Evolutionary conservation across 1,140 invertebrate genomes (phyloP).

Genomic region (Macrobrachium nipponense): DNA sequence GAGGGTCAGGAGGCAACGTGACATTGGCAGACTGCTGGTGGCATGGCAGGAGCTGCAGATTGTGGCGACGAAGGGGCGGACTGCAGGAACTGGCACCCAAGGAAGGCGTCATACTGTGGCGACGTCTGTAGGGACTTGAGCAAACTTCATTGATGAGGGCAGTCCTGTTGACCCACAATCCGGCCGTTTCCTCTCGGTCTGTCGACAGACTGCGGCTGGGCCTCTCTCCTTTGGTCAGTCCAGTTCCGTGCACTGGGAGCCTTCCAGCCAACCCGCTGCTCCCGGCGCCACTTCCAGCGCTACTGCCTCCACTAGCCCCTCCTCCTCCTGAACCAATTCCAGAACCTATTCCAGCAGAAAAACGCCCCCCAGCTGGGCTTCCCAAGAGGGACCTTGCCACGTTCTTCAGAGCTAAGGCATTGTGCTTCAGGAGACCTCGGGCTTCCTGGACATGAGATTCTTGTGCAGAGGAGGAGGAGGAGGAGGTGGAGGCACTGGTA

Average conservation of each 20-base stretch:
- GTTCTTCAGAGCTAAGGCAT: conserved; percentile 2
- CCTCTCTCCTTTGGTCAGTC: too few species aligned
- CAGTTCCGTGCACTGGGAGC: too few species aligned
- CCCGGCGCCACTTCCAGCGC: background rate
- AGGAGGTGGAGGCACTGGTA: background rate
- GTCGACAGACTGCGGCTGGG: too few species aligned
- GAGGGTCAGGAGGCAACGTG: conserved; percentile 8
- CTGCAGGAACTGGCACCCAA: background rate
- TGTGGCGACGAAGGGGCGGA: conserved; percentile 1
- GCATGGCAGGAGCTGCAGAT: conserved; percentile 9
- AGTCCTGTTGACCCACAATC: conserved; percentile 31
- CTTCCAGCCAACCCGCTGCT: background rate
- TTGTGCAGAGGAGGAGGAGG: too few species aligned
- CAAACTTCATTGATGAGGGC: conserved; percentile 25
- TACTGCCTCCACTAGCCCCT: too few species aligned
- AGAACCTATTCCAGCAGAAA: background rate
- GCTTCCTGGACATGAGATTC: background rate
- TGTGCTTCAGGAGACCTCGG: background rate
- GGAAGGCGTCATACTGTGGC: conserved; percentile 30
- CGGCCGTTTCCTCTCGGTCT: background rate
- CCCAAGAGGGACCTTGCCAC: conserved; percentile 2
- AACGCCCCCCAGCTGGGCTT: background rate
- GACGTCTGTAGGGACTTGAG: conserved; percentile 32
- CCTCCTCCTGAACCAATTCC: too few species aligned
- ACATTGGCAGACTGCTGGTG: background rate